phyloP scores from a whole-genome alignment of 1,140 invertebrate species.

The Rhizoglyphus robini region DNA sequence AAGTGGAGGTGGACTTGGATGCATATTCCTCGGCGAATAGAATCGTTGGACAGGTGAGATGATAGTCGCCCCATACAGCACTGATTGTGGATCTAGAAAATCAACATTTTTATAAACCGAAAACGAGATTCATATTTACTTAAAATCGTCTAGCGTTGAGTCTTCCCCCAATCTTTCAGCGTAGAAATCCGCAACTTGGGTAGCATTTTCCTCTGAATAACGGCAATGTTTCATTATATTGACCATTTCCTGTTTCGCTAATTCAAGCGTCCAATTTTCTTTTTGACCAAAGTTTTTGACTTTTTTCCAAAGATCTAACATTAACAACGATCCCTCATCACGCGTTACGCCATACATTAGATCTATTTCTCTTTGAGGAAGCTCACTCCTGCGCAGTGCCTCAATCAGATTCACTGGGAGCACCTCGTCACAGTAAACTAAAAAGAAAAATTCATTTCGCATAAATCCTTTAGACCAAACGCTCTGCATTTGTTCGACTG shows the following conservation, averaged over 20 bases:
- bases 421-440: neutral
- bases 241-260: neutral
- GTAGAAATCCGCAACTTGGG: neutral
- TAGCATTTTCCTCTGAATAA: neutral
- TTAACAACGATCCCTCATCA: neutral
- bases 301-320: neutral
- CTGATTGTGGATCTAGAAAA: too few species aligned
- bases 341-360: neutral
- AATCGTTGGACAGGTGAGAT: too few species aligned
- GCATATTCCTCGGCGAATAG: too few species aligned
- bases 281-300: too few species aligned
- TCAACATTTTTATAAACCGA: too few species aligned
- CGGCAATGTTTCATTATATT: neutral
- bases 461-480: neutral
- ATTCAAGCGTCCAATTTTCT: neutral
- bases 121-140: neutral
- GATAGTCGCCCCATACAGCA: too few species aligned
- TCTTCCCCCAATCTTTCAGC: neutral
- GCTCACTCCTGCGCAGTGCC: neutral
- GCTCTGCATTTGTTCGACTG: neutral
- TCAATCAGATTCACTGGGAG: neutral
- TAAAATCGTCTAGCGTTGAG: neutral
- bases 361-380: neutral
- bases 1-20: too few species aligned
- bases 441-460: neutral